Percentiles rank a stretch among this genome's conserved stretches.
Conservation (phyloP, 2,113 vertebrate genomes). For the Spea multiplicata region DNA sequence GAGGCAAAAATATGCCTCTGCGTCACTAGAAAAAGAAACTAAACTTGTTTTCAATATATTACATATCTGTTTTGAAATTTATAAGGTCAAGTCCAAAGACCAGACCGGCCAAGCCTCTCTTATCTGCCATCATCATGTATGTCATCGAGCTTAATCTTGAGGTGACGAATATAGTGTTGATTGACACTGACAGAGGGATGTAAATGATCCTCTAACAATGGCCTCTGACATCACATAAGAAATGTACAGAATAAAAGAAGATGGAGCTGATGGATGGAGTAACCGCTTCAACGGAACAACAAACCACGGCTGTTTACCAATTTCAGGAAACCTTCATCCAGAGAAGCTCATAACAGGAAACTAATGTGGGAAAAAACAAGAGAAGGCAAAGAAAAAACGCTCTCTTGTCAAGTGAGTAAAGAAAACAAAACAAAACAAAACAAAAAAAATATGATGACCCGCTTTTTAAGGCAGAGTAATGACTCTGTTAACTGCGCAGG, state of each 20-base stretch:
- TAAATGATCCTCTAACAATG: neutral
- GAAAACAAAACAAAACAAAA: constrained; percentile 55
- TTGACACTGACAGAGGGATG: neutral
- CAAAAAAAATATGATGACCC: neutral
- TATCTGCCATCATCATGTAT: neutral
- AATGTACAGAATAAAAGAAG: neutral
- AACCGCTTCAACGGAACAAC: neutral
- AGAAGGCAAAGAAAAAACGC: constrained; percentile 6
- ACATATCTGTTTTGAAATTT: too few species aligned
- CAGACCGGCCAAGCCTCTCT: neutral
- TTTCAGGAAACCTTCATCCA: constrained; percentile 2
- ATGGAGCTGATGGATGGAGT: neutral
- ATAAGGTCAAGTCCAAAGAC: too few species aligned
- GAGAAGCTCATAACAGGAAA: constrained; percentile 32
- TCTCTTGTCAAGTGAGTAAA: constrained; percentile 41
- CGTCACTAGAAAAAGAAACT: too few species aligned
- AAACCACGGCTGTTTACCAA: neutral
- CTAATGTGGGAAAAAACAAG: constrained; percentile 30
- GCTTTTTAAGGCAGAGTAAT: neutral
- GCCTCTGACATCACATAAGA: constrained; percentile 9
- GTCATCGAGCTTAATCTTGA: neutral
- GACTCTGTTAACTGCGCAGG: neutral
- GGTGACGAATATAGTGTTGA: neutral
- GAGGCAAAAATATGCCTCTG: too few species aligned
- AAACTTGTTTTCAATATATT: too few species aligned